These are phyloP conservation scores for Chamaedrilus cognettii DNA, from an alignment of 2,888 invertebrate species.

Conservation along the genomic window DNA sequence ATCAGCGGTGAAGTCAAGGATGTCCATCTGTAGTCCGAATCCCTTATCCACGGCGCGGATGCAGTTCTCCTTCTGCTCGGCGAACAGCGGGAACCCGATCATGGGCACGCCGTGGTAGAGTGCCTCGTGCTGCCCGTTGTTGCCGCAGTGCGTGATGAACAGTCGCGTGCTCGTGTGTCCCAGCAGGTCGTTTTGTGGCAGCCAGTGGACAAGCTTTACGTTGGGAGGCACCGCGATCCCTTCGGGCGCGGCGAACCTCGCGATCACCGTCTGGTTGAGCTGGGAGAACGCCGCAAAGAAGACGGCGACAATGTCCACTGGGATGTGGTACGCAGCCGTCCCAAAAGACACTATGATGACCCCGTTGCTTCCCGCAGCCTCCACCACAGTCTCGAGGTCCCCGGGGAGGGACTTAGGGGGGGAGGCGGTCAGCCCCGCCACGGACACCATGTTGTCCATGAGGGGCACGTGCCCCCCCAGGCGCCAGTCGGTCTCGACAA, in stretches of 20 bases:
- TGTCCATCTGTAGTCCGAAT: conserved; percentile 14
- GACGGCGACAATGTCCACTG: conserved; percentile 20
- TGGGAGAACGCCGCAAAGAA: conserved; percentile 34
- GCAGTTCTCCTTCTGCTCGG: conserved; percentile 21
- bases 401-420: conserved; percentile 31
- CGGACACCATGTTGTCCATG: conserved; percentile 36
- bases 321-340: conserved; percentile 26
- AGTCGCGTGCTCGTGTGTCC: conserved; percentile 21
- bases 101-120: conserved; percentile 25
- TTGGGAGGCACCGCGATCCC: conserved; percentile 12
- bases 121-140: conserved; percentile 19
- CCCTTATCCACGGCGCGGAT: conserved; percentile 6
- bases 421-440: conserved; percentile 34
- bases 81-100: conserved; percentile 19
- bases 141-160: conserved; percentile 27
- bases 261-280: conserved; percentile 26
- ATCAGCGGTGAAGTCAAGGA: conserved; percentile 12
- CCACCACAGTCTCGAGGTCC: conserved; percentile 32
- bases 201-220: conserved; percentile 16
- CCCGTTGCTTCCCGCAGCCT: conserved; percentile 32
- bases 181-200: conserved; percentile 26
- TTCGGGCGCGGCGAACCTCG: conserved; percentile 2
- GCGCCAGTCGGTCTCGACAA: conserved; percentile 34
- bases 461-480: conserved; percentile 35
- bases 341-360: conserved; percentile 42